phyloP scores from a whole-genome alignment of 2,113 vertebrate genomes.

The Entelurus aequoreus region DNA sequence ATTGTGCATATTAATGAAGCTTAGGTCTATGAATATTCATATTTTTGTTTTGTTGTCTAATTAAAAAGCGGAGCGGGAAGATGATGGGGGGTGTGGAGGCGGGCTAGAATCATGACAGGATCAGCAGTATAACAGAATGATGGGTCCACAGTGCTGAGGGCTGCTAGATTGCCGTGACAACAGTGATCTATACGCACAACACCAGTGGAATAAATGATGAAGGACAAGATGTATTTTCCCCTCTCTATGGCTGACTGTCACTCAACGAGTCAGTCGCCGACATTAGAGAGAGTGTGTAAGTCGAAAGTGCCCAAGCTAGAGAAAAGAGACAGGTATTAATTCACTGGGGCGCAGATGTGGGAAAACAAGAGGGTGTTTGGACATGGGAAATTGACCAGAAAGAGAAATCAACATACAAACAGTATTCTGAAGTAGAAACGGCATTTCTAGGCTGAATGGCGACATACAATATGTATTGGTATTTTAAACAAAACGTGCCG shows the following conservation, averaged over 20 bases:
- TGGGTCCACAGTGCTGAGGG: slow-evolving; percentile 61
- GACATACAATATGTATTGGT: too few relatives aligned
- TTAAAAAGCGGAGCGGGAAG: slow-evolving; percentile 73
- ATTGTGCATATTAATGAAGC: slow-evolving; percentile 91
- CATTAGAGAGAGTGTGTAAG: slow-evolving; percentile 25
- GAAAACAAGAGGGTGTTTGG: not conserved
- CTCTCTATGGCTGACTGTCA: slow-evolving; percentile 55
- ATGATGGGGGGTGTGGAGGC: slow-evolving; percentile 27
- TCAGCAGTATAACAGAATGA: slow-evolving; percentile 70
- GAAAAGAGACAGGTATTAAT: slow-evolving; percentile 10
- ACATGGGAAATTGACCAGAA: not conserved
- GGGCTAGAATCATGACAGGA: slow-evolving; percentile 63
- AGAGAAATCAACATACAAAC: not conserved
- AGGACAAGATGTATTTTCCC: slow-evolving; percentile 49
- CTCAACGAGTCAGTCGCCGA: slow-evolving; percentile 55
- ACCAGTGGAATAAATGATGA: slow-evolving; percentile 59
- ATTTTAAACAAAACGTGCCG: too few relatives aligned
- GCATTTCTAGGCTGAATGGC: too few relatives aligned
- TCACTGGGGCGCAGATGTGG: slow-evolving; percentile 1
- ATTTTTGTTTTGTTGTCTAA: slow-evolving; percentile 89
- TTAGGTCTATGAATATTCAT: slow-evolving; percentile 88
- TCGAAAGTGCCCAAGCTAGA: not conserved
- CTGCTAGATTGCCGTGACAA: slow-evolving; percentile 68
- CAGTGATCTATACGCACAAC: slow-evolving; percentile 60
- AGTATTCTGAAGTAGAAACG: not conserved